phyloP scores from a whole-genome alignment of 64 coral and sea anemone species.

The Acropora yongei region DNA sequence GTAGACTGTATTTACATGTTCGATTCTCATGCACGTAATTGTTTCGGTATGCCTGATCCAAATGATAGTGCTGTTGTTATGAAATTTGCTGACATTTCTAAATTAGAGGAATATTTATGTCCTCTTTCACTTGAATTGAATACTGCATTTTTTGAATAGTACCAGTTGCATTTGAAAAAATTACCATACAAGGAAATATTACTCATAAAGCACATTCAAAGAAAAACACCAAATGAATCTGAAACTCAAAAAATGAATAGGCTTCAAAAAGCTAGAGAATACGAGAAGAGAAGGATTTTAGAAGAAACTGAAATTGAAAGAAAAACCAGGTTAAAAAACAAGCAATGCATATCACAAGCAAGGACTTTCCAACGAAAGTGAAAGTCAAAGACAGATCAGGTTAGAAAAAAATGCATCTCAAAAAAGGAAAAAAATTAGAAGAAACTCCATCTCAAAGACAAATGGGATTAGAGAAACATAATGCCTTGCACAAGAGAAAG shows the following conservation, averaged over 20 bases:
- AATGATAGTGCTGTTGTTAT: constrained; percentile 50
- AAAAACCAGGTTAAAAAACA: constrained; percentile 13
- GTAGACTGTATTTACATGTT: constrained; percentile 37
- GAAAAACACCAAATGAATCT: constrained; percentile 28
- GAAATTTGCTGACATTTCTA: constrained; percentile 33
- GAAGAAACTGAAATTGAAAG: constrained; percentile 29
- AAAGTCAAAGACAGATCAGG: not conserved
- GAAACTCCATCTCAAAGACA: constrained; percentile 26
- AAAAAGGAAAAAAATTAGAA: constrained; percentile 31
- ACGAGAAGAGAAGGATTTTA: constrained; percentile 34
- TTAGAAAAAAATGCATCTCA: not conserved
- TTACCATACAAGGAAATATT: not conserved
- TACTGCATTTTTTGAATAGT: constrained; percentile 37
- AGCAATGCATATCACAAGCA: constrained; percentile 11
- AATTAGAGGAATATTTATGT: constrained; percentile 24
- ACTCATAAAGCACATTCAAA: constrained; percentile 7
- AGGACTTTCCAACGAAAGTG: not conserved
- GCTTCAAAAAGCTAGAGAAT: constrained; percentile 48
- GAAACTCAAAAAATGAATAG: constrained; percentile 36
- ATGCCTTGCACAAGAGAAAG: constrained; percentile 15
- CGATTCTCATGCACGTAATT: constrained; percentile 34
- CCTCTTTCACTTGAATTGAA: constrained; percentile 36
- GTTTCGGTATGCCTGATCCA: constrained; percentile 17
- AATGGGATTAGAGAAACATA: constrained; percentile 30
- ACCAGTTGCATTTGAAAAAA: constrained; percentile 4